Conservation (phyloP, 2,113 vertebrate genomes). For the Rhinoderma darwinii region DNA sequence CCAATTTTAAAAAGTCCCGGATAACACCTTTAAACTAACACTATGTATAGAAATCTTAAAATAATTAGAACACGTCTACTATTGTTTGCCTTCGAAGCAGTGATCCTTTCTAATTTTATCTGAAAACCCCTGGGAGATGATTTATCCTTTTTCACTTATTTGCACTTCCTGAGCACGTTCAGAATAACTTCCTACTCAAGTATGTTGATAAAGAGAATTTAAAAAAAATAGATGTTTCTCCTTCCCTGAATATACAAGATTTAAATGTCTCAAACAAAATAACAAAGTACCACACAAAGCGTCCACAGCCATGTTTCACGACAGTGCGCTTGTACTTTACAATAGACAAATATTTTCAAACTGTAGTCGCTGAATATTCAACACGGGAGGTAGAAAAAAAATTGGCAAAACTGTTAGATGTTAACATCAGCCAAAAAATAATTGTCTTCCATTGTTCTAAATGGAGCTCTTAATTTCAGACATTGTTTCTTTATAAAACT, state of each 20-base stretch:
- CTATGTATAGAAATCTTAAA: too few relatives aligned
- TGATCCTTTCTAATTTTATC: not conserved
- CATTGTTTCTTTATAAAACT: slow-evolving; percentile 33
- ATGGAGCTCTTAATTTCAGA: slow-evolving; percentile 28
- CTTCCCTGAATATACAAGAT: not conserved
- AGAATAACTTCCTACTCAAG: slow-evolving; percentile 22
- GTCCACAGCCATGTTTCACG: not conserved
- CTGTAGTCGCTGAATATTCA: slow-evolving; percentile 2
- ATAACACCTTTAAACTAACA: too few relatives aligned
- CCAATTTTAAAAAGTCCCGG: too few relatives aligned
- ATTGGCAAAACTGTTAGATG: slow-evolving; percentile 6
- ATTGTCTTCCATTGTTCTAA: slow-evolving; percentile 31
- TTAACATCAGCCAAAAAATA: slow-evolving; percentile 37
- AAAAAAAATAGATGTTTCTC: not conserved
- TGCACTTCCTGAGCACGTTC: not conserved
- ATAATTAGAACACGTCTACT: not conserved
- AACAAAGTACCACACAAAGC: not conserved
- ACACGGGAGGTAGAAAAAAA: slow-evolving; percentile 36
- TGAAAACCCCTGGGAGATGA: not conserved
- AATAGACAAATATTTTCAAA: slow-evolving; percentile 9
- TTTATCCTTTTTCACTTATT: not conserved
- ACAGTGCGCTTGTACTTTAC: slow-evolving; percentile 3
- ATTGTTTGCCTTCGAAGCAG: not conserved
- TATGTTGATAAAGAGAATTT: not conserved
- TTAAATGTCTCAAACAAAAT: not conserved